Percentiles rank a stretch among this genome's conserved stretches.
These are phyloP conservation scores for Esox niger DNA, from an alignment of 2,113 vertebrate genomes.

Conservation along the genomic window DNA sequence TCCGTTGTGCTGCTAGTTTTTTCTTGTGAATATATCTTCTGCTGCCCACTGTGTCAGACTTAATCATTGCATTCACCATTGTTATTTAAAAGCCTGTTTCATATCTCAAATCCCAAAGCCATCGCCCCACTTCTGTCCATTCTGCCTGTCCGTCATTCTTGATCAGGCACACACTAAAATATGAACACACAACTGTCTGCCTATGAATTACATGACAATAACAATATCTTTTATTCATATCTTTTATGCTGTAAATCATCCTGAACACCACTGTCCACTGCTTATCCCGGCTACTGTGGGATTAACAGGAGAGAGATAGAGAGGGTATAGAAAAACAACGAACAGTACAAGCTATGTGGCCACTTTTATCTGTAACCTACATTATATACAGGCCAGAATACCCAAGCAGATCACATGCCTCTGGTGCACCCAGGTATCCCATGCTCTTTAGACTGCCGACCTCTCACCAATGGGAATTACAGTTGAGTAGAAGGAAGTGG, in stretches of 20 bases:
- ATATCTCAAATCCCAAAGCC: conserved; percentile 5
- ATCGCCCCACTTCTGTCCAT: conserved; percentile 6
- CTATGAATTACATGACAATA: neutral
- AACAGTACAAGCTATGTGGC: neutral
- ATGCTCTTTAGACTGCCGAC: conserved; percentile 6
- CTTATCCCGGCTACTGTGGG: neutral
- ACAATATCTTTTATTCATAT: too few species aligned
- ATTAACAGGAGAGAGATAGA: neutral
- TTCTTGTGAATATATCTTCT: neutral
- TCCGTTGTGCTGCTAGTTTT: neutral
- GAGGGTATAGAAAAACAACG: neutral
- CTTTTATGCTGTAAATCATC: neutral
- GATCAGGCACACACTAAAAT: conserved; percentile 5
- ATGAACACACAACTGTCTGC: neutral
- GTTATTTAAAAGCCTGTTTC: conserved; percentile 2
- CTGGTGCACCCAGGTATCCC: conserved; percentile 11
- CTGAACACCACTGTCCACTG: neutral
- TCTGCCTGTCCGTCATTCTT: conserved; percentile 12
- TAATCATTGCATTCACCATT: neutral
- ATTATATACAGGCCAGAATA: conserved; percentile 44
- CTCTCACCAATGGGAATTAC: conserved; percentile 27
- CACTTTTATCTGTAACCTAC: conserved; percentile 29
- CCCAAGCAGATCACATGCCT: conserved; percentile 23
- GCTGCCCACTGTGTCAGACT: neutral
- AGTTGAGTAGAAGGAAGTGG: neutral